phyloP scores from a whole-genome alignment of 37 sponge, comb jelly and placozoan genomes.

The Haliclona indistincta region DNA sequence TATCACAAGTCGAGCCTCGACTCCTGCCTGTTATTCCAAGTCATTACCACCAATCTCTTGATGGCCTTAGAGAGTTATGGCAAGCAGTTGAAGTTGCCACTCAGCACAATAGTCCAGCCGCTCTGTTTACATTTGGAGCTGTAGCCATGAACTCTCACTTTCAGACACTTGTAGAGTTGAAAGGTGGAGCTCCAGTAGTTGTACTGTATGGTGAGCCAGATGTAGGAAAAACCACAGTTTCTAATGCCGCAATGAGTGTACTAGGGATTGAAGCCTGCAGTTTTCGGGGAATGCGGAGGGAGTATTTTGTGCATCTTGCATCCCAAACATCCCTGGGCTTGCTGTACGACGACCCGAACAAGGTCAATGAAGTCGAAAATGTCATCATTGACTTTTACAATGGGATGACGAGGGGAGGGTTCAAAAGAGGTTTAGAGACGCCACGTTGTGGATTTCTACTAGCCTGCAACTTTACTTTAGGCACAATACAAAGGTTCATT shows the following conservation, averaged over 20 bases:
- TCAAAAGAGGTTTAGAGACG: slow-evolving; percentile 23
- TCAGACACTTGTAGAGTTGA: slow-evolving; percentile 14
- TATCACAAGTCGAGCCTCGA: slow-evolving; percentile 12
- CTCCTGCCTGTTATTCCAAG: neutral
- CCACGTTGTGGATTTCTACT: slow-evolving; percentile 18
- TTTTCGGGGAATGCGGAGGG: slow-evolving; percentile 21
- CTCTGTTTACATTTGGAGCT: slow-evolving; percentile 28
- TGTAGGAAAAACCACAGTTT: slow-evolving; percentile 27
- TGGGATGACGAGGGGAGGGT: slow-evolving; percentile 21
- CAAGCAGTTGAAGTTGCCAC: neutral
- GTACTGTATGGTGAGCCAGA: slow-evolving; percentile 36
- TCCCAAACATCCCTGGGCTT: slow-evolving; percentile 32
- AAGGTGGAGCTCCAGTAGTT: slow-evolving; percentile 29
- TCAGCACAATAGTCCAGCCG: slow-evolving; percentile 10
- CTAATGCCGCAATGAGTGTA: slow-evolving; percentile 36
- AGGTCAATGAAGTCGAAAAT: slow-evolving; percentile 22
- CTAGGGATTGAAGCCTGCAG: slow-evolving; percentile 25
- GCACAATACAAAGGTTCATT: slow-evolving; percentile 14
- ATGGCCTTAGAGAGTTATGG: no score
- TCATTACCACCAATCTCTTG: no score
- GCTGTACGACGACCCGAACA: slow-evolving; percentile 27
- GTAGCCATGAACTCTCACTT: slow-evolving; percentile 33
- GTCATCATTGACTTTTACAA: slow-evolving; percentile 32
- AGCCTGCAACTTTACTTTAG: slow-evolving; percentile 28
- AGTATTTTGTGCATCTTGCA: slow-evolving; percentile 23